These are phyloP conservation scores for Marmota monax DNA, from an alignment of 2,113 vertebrate genomes.

Conservation along the genomic window DNA sequence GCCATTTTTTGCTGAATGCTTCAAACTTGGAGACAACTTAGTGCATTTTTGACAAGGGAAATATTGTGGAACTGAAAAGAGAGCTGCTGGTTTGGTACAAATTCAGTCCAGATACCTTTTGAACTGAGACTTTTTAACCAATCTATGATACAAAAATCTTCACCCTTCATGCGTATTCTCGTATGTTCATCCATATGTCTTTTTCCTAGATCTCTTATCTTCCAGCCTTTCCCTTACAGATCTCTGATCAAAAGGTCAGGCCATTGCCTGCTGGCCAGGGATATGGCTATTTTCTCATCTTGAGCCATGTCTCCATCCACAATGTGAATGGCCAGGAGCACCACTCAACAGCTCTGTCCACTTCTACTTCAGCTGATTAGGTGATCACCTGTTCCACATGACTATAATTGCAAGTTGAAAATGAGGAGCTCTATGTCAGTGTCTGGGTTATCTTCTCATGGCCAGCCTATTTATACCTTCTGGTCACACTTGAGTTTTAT, in stretches of 20 bases:
- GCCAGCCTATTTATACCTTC: not conserved
- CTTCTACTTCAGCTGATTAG: not conserved
- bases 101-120: constrained; percentile 86
- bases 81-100: rapidly evolving
- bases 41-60: constrained; percentile 88
- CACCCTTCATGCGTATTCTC: not conserved
- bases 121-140: not conserved
- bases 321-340: not conserved
- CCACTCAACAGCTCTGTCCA: not conserved
- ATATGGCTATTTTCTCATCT: not conserved
- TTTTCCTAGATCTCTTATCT: not conserved
- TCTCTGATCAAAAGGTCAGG: not conserved
- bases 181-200: not conserved
- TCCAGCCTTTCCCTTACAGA: not conserved
- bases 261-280: not conserved
- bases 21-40: constrained; percentile 82
- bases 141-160: not conserved
- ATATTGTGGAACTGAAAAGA: constrained; percentile 84
- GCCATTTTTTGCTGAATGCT: not conserved
- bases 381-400: not conserved
- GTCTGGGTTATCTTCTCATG: not conserved
- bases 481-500: not conserved
- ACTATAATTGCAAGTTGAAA: not conserved
- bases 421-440: not conserved
- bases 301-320: not conserved